Percentiles rank a stretch among this genome's conserved stretches.
Evolutionary conservation across 1,140 invertebrate species (phyloP).

Genomic region (Drosophila pseudoobscura): DNA sequence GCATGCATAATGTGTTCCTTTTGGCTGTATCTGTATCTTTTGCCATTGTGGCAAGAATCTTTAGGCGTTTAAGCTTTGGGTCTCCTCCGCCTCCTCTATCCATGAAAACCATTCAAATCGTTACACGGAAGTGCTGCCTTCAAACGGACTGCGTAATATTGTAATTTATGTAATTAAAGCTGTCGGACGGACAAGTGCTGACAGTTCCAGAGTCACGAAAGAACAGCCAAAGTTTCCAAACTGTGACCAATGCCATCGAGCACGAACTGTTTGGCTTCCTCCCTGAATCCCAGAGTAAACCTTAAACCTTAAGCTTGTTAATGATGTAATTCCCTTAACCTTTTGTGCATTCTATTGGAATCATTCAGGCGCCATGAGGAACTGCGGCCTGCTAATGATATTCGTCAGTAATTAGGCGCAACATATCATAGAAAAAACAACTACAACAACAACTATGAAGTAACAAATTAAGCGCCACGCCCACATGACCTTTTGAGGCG

Average conservation of each 20-base stretch:
- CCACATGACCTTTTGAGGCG: conserved; percentile 64
- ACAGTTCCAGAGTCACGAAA: conserved; percentile 21
- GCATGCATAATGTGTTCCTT: conserved; percentile 56
- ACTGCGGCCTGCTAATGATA: conserved; percentile 56
- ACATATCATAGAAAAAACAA: conserved; percentile 35
- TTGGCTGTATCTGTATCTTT: conserved; percentile 19
- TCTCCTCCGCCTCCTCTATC: conserved; percentile 1
- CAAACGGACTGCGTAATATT: conserved; percentile 2
- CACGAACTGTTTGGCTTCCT: background rate
- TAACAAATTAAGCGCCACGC: conserved; percentile 38
- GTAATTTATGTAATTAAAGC: conserved; percentile 39
- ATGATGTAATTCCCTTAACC: conserved; percentile 2
- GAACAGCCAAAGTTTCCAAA: conserved; percentile 4
- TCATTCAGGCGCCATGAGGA: conserved; percentile 59
- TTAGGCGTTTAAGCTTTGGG: conserved; percentile 14
- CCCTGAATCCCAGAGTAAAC: background rate
- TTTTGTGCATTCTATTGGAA: conserved; percentile 22
- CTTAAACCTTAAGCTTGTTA: conserved; percentile 3
- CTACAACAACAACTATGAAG: conserved; percentile 21
- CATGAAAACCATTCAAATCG: conserved; percentile 46
- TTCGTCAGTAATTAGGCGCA: conserved; percentile 41
- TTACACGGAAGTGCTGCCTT: conserved; percentile 46
- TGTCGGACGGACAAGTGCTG: conserved; percentile 19
- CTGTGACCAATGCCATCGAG: conserved; percentile 22
- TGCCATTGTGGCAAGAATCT: conserved; percentile 23